Percentiles rank a stretch among this genome's conserved stretches.
Conservation (phyloP, 2,113 vertebrate genomes). For the Gallinago undulata region DNA sequence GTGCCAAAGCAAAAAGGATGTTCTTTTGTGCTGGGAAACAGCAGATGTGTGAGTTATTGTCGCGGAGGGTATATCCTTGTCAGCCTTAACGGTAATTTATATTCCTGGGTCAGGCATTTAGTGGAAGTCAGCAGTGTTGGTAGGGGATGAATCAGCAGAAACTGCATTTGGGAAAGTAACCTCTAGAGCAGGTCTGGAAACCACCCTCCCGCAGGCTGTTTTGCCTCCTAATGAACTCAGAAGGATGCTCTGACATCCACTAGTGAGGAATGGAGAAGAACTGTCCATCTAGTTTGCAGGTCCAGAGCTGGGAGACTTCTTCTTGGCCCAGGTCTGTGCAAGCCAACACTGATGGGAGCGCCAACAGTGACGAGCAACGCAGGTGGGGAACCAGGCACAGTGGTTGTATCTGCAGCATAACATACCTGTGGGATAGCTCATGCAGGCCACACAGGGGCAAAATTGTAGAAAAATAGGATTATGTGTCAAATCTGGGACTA, state of each 20-base stretch:
- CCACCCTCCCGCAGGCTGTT: not conserved
- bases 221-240: not conserved
- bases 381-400: not conserved
- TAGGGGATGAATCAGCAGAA: constrained; percentile 57
- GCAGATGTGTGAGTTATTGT: constrained; percentile 9
- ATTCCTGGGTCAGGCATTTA: constrained; percentile 20
- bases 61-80: constrained; percentile 42
- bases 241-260: not conserved
- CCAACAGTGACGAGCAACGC: fast-evolving
- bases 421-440: not conserved
- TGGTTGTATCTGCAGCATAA: not conserved
- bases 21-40: constrained; percentile 7
- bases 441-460: not conserved
- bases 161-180: constrained; percentile 10
- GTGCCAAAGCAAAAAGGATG: constrained; percentile 25
- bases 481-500: not conserved
- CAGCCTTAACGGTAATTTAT: constrained; percentile 39
- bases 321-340: not conserved
- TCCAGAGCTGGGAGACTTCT: not conserved
- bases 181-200: not conserved
- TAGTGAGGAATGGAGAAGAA: not conserved
- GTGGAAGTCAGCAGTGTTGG: constrained; percentile 30
- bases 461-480: not conserved
- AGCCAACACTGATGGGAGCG: not conserved
- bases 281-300: not conserved